Evolutionary conservation across 2,113 vertebrate genomes (phyloP), one percentile per base, ranked within the genome.

Genomic region (Poecile atricapillus): DNA sequence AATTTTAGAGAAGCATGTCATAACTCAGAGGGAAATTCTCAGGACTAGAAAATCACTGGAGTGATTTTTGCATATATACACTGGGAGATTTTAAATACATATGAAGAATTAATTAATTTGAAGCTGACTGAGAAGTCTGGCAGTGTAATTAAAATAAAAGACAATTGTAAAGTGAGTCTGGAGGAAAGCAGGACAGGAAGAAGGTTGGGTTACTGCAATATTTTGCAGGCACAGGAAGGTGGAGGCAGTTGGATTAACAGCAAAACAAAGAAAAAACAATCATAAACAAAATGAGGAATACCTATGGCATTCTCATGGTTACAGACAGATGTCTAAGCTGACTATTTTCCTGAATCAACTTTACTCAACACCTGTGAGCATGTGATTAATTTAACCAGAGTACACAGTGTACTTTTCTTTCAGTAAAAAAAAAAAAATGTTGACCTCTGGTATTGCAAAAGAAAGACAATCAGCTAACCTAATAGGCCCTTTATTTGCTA

Each of bases 401-500:
- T 53, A 78, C 60, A 58, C 16, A 52, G 53, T 37, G 35, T 77
- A 65, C 69, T 84, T 93, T 79, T 93, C 63, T 96, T 90, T 96
- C 90, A 81, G 87, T 71, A 5, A 50, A 84, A 87, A 86, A 78
- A 64, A 76, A 53, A 59, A 91, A 95, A 95, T 13, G 71, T 93
- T 96, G 96, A 97, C 96, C 97, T 97, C 96, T 96, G 95, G 93
- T 97, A 79, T 96, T 95, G 95, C 93, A 90, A 97, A 94, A 98
- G 97, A 97, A 98, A 98, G 98, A 98, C 97, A 98, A 94, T 96
- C 97, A 94, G 96, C 98, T 98, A 97, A 98, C 97, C 97, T 98
- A 97, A 98, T 96, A 98, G 97, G 95, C 91, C 91, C 96, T 97
- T 98, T 98, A 98, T 98, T 98, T 97, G 97, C 98, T 98, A 97